Percentiles rank a stretch among this genome's conserved stretches.
These are phyloP conservation scores for Caenorhabditis virilis DNA, from an alignment of 2,888 invertebrate species.

Conservation along the genomic window DNA sequence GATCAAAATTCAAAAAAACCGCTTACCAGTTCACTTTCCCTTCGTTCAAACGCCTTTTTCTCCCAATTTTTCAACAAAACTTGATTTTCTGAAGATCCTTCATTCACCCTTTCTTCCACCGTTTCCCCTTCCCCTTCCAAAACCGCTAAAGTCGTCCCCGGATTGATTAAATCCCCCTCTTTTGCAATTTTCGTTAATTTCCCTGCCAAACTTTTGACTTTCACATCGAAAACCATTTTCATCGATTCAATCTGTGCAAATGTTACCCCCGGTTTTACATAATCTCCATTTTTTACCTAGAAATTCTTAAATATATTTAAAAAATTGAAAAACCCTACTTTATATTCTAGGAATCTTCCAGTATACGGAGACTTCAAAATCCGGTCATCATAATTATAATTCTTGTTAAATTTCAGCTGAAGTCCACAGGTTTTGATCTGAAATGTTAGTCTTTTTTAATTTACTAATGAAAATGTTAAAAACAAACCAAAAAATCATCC, in stretches of 20 bases:
- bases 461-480: too few species aligned
- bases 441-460: too few species aligned
- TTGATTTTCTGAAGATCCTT: too few species aligned
- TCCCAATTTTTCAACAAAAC: too few species aligned
- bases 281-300: constrained; percentile 10
- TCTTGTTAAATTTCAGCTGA: constrained; percentile 19
- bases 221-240: constrained; percentile 33
- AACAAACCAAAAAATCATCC: constrained; percentile 3
- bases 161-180: constrained; percentile 24
- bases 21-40: too few species aligned
- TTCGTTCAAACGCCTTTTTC: too few species aligned
- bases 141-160: constrained; percentile 14
- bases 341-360: constrained; percentile 32
- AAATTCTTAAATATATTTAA: background rate
- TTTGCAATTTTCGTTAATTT: constrained; percentile 22
- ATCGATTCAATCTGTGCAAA: constrained; percentile 36
- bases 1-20: background rate
- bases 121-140: constrained; percentile 19
- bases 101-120: constrained; percentile 12
- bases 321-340: constrained; percentile 3
- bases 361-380: constrained; percentile 28
- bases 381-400: constrained; percentile 14
- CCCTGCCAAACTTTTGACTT: constrained; percentile 18
- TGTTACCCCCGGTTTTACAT: constrained; percentile 20
- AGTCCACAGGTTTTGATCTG: too few species aligned